Percentiles rank a stretch among this genome's conserved stretches.
These are phyloP conservation scores for Acrocyrtus sp. DNA, from an alignment of 2,888 invertebrate genomes.

Conservation along the genomic window DNA sequence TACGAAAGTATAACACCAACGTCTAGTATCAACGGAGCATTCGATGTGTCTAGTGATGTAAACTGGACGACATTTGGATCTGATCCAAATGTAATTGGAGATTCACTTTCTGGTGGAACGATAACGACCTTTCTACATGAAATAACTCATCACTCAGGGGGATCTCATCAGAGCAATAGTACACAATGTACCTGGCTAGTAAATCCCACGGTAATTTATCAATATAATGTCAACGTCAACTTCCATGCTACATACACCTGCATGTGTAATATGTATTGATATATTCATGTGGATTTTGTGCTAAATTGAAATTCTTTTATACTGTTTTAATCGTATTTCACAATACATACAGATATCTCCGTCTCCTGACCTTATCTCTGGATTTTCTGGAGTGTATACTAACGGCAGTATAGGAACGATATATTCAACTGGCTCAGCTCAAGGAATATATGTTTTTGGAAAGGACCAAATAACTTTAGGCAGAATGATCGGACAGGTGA, in stretches of 20 bases:
- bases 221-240: too few species aligned
- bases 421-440: constrained; percentile 61
- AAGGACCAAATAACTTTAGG: constrained; percentile 73
- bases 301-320: too few species aligned
- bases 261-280: too few species aligned
- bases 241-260: too few species aligned
- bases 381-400: constrained; percentile 59
- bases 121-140: constrained; percentile 62
- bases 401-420: constrained; percentile 61
- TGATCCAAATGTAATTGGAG: constrained; percentile 32
- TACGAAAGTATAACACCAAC: constrained; percentile 71
- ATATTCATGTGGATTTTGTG: too few species aligned
- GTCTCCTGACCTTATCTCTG: constrained; percentile 62
- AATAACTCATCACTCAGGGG: constrained; percentile 58
- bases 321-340: too few species aligned
- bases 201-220: constrained; percentile 54
- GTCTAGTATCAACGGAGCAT: constrained; percentile 58
- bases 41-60: constrained; percentile 58
- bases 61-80: constrained; percentile 63
- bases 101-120: constrained; percentile 59
- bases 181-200: constrained; percentile 62
- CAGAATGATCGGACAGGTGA: constrained; percentile 73
- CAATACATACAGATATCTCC: constrained; percentile 52
- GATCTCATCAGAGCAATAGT: constrained; percentile 58
- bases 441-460: constrained; percentile 65